phyloP scores from a whole-genome alignment of 2,113 vertebrate species.

The Sclerurus mexicanus region DNA sequence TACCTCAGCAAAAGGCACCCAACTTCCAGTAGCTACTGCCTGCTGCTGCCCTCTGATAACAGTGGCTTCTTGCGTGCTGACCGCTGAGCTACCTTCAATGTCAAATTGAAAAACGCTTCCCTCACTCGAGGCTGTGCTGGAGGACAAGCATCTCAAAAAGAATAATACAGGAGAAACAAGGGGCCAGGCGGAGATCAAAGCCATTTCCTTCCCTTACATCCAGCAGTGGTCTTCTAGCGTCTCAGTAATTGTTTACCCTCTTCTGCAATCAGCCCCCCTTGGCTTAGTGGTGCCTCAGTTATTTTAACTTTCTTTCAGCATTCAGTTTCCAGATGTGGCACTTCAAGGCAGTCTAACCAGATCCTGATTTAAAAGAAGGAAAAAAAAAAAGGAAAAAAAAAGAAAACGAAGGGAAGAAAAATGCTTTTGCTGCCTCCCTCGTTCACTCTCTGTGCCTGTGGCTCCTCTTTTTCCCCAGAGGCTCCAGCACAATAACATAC shows the following conservation, averaged over 20 bases:
- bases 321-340: slow-evolving; percentile 73
- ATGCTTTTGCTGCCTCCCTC: slow-evolving; percentile 49
- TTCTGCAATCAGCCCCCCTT: slow-evolving; percentile 48
- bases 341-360: slow-evolving; percentile 49
- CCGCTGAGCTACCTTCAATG: slow-evolving; percentile 76
- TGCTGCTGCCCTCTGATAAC: slow-evolving; percentile 67
- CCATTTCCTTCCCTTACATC: slow-evolving; percentile 73
- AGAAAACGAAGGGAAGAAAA: slow-evolving; percentile 6
- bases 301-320: slow-evolving; percentile 60
- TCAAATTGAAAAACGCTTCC: slow-evolving; percentile 68
- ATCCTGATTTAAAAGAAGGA: background rate
- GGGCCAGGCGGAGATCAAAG: slow-evolving; percentile 65
- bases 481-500: slow-evolving; percentile 62
- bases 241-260: slow-evolving; percentile 46
- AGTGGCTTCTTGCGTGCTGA: slow-evolving; percentile 65
- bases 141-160: slow-evolving; percentile 63
- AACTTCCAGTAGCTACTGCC: slow-evolving; percentile 58
- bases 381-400: background rate
- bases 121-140: slow-evolving; percentile 55
- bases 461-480: slow-evolving; percentile 66
- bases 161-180: slow-evolving; percentile 59
- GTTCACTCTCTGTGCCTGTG: slow-evolving; percentile 54
- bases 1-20: slow-evolving; percentile 73
- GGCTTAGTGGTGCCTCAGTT: slow-evolving; percentile 60
- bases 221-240: slow-evolving; percentile 48